phyloP scores from a whole-genome alignment of 92 coral and sea anemone species.

The Umimayanthus kanabou region DNA sequence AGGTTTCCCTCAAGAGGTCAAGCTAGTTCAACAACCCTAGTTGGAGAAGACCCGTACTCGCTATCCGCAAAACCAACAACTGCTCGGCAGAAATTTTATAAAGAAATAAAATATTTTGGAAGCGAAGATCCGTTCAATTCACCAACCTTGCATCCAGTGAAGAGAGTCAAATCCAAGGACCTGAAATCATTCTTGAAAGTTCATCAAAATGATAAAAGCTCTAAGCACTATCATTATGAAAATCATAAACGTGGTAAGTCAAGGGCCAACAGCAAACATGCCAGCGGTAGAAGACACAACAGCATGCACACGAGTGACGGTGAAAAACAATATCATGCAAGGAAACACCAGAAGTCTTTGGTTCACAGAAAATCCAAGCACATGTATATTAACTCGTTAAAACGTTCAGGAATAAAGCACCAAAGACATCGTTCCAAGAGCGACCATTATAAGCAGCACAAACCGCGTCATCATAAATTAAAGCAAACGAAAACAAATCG shows the following conservation, averaged over 20 bases:
- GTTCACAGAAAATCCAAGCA: slow-evolving; percentile 3
- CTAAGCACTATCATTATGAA: not conserved
- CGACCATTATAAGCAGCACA: not conserved
- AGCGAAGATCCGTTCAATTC: slow-evolving; percentile 13
- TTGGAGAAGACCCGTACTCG: slow-evolving; percentile 6
- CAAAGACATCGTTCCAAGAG: not conserved
- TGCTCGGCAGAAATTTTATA: slow-evolving; percentile 10
- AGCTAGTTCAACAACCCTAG: slow-evolving; percentile 1
- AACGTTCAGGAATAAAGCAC: slow-evolving; percentile 7
- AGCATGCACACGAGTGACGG: not conserved
- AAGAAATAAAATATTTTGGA: slow-evolving; percentile 35
- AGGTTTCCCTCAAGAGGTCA: slow-evolving; percentile 19
- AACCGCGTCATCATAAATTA: not conserved
- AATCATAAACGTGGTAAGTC: not conserved
- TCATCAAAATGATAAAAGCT: not conserved
- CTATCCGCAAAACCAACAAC: not conserved
- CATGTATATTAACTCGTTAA: not conserved
- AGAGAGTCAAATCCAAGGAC: not conserved
- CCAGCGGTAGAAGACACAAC: not conserved
- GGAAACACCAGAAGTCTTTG: not conserved
- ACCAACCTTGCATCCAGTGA: slow-evolving; percentile 1
- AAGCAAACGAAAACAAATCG: not conserved
- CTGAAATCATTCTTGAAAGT: slow-evolving; percentile 8
- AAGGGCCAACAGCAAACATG: not conserved
- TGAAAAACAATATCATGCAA: not conserved